These are phyloP conservation scores for Napeogenes inachia DNA, from an alignment of 2,888 invertebrate genomes.

Conservation along the genomic window DNA sequence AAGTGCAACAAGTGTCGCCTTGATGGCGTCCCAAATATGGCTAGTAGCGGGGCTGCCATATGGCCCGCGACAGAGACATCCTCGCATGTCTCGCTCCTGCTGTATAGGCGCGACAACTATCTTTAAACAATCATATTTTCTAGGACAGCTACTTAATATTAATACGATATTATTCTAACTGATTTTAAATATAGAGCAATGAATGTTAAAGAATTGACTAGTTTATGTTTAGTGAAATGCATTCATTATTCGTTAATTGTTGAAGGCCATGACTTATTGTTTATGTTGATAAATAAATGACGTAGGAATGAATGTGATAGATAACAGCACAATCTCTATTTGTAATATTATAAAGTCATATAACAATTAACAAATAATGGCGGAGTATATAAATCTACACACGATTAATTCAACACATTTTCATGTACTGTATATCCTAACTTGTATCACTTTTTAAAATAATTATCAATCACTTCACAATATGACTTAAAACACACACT, in stretches of 20 bases:
- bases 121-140: constrained; percentile 44
- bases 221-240: background rate
- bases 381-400: background rate
- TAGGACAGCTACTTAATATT: constrained; percentile 36
- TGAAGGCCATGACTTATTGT: constrained; percentile 10
- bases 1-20: constrained; percentile 77
- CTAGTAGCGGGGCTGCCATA: constrained; percentile 64
- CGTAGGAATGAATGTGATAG: constrained; percentile 16
- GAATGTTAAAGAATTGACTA: no score
- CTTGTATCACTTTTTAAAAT: constrained; percentile 12
- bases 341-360: constrained; percentile 8
- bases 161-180: background rate
- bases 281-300: constrained; percentile 18
- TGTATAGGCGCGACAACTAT: constrained; percentile 42
- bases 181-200: no score
- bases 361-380: constrained; percentile 1
- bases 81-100: constrained; percentile 53
- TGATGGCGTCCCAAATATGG: constrained; percentile 72
- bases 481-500: constrained; percentile 21
- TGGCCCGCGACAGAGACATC: constrained; percentile 68
- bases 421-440: constrained; percentile 7
- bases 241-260: constrained; percentile 12
- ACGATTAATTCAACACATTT: constrained; percentile 25
- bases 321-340: constrained; percentile 19
- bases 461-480: constrained; percentile 16